These are phyloP conservation scores for Campoletis raptor DNA, from an alignment of 2,888 invertebrate species.

Conservation along the genomic window DNA sequence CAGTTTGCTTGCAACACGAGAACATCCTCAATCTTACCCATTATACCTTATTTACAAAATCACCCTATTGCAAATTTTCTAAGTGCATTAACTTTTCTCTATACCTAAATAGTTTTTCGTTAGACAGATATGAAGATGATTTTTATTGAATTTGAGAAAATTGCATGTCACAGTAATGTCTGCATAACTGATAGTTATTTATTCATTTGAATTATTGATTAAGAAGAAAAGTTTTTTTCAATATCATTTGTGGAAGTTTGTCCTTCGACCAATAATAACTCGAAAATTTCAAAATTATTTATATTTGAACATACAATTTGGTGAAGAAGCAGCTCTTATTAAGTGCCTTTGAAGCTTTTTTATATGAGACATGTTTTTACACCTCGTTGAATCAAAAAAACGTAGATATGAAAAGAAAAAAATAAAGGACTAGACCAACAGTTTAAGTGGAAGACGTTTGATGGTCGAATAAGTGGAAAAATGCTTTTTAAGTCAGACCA, in stretches of 20 bases:
- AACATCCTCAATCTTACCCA: constrained; percentile 17
- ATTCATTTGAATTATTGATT: background rate
- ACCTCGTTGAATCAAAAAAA: background rate
- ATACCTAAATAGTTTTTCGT: background rate
- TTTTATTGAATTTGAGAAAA: background rate
- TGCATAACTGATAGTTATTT: background rate
- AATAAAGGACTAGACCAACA: background rate
- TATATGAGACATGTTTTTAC: background rate
- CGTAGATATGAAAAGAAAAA: background rate
- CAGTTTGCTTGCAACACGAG: constrained; percentile 12
- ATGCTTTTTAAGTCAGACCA: constrained; percentile 42
- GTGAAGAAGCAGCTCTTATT: no score
- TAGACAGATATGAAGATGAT: background rate
- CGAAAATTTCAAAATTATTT: background rate
- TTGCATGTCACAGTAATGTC: background rate
- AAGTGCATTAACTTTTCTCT: background rate
- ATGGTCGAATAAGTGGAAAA: constrained; percentile 19
- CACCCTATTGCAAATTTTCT: background rate
- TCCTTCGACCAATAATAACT: background rate
- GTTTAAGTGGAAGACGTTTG: background rate
- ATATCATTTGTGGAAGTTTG: background rate
- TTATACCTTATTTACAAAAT: constrained; percentile 39
- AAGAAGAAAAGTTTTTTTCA: background rate
- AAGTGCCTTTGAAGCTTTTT: background rate
- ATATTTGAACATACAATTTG: background rate